Evolutionary conservation across 2,113 vertebrate species (phyloP), one percentile per base, ranked within the genome.

Genomic region (Notothenia coriiceps): DNA sequence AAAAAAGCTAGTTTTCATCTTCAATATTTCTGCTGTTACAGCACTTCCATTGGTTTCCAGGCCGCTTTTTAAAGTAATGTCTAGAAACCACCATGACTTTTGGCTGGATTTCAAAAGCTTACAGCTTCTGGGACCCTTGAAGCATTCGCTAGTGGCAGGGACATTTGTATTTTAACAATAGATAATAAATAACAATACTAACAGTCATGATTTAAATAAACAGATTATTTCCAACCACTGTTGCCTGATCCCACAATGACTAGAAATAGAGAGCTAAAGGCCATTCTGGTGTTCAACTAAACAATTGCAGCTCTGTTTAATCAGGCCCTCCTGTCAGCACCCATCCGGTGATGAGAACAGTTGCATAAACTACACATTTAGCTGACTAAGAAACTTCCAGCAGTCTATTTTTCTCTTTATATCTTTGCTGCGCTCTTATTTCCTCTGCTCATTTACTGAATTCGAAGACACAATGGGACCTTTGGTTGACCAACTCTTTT

Each of bases 371-470:
- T 35, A 14, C 69, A 59, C n/a, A 17, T 70, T 64, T 54, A 56
- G 71, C 62, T 17, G 59, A 79, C 50, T 68, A 17, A 49, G 10
- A 73, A 77, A 83, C 67, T 72, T 40, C 40, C 50, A 52, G 18
- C 70, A 57, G 33, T 44, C 40, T 70, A 2, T 40, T 51, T 70
- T 29, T 66, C 18, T 25, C 13, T 47, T 20, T 14, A 33, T 18
- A 40, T 63, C 5, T 35, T 57, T 54, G 9, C 29, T 51, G n/a
- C n/a, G 6, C 25, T 79, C 43, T 40, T 15, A 81, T 77, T 86
- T 73, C 56, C 47, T 56, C 25, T 51, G 62, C 62, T 89, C 67
- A 80, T 84, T 84, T 79, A 67, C 60, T 79, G 74, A 70, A 63
- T 66, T 61, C 67, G 49, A 71, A 66, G 76, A 75, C 47, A 61